These are phyloP conservation scores for Balaenoptera acutorostrata DNA, from an alignment of 2,113 vertebrate genomes.

Conservation along the genomic window DNA sequence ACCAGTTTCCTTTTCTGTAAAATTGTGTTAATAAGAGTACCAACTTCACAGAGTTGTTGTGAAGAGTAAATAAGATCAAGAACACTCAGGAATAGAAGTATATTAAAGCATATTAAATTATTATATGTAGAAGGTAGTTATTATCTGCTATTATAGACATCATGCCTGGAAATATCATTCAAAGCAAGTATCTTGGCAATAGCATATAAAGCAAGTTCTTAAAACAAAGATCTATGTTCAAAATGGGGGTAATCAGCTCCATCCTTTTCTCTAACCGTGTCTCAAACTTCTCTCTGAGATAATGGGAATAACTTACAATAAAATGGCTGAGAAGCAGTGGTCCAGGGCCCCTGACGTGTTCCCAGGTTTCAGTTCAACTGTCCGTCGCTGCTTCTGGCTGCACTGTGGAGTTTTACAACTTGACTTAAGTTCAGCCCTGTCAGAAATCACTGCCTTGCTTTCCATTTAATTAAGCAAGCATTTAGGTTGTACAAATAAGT, in stretches of 20 bases:
- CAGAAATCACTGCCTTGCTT: not conserved
- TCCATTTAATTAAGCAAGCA: not conserved
- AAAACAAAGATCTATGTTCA: not conserved
- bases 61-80: not conserved
- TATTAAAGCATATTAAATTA: not conserved
- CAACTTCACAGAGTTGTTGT: not conserved
- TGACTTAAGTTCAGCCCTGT: not conserved
- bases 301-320: slow-evolving; percentile 11
- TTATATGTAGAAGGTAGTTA: not conserved
- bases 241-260: not conserved
- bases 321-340: not conserved
- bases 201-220: not conserved
- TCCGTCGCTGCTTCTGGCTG: not conserved
- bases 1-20: not conserved
- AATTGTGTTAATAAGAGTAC: not conserved
- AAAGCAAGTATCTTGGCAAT: not conserved
- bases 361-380: not conserved
- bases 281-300: not conserved
- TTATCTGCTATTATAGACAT: not conserved
- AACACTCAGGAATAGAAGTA: not conserved
- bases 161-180: not conserved
- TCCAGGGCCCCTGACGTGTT: not conserved
- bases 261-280: not conserved
- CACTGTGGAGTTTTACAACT: not conserved
- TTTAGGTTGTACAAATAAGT: not conserved